A percentile compares a stretch with the other conserved stretches of the same genome.
Conservation (phyloP, 2,797 vertebrate species). For the Catostomus latipinnis region DNA sequence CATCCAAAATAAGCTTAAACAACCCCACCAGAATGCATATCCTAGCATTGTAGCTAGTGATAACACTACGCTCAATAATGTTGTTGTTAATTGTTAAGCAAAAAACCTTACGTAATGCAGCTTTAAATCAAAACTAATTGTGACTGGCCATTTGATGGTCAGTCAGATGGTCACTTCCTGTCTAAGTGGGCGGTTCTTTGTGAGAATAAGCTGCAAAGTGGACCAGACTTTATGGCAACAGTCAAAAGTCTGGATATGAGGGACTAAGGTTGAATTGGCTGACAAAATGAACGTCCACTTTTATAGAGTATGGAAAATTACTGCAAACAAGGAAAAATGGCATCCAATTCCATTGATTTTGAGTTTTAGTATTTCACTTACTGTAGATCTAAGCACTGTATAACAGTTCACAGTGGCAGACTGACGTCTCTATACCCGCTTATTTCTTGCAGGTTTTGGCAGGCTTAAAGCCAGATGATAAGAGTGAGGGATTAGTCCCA, state of each 20-base stretch:
- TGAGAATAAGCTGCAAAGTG: no score
- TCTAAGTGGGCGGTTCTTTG: neutral
- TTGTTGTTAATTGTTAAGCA: no score
- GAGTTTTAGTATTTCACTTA: neutral
- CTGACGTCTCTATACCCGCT: neutral
- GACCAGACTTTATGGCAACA: no score
- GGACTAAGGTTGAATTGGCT: conserved; percentile 5
- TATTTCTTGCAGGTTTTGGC: neutral
- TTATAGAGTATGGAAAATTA: neutral
- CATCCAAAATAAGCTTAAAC: no score
- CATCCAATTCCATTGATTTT: neutral
- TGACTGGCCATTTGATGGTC: no score
- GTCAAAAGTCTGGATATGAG: neutral
- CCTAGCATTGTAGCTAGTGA: no score
- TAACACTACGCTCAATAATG: no score
- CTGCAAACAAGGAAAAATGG: no score
- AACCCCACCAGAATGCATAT: no score
- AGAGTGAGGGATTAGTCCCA: neutral
- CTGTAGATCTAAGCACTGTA: neutral
- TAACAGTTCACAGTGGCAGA: neutral
- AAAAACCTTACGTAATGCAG: no score
- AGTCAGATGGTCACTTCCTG: neutral
- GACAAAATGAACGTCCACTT: neutral
- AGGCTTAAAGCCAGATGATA: neutral
- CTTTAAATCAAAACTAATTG: no score